A percentile compares a stretch with the other conserved stretches of the same genome.
Conservation (phyloP, 2,888 invertebrate genomes). For the Gastracanthus pulcherrimus region DNA sequence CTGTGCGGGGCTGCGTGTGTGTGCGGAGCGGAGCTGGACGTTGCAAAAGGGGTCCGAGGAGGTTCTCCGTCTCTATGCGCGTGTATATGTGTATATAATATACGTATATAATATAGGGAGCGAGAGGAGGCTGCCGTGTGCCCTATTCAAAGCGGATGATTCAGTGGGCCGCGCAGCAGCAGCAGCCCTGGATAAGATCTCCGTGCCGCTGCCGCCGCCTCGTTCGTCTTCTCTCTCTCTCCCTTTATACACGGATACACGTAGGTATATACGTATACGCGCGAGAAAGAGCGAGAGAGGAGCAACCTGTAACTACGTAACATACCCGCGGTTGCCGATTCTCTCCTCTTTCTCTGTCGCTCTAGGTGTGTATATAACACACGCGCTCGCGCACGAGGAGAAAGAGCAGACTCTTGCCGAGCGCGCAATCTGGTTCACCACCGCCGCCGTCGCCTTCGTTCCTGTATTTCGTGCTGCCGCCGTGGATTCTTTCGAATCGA, state of each 20-base stretch:
- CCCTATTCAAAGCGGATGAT: conserved; percentile 77
- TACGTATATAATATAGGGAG: conserved; percentile 71
- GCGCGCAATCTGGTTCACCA: conserved; percentile 42
- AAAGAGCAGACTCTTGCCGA: background rate
- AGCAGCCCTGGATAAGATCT: conserved; percentile 73
- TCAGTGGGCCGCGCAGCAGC: conserved; percentile 71
- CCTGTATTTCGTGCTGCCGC: background rate
- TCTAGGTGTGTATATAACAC: background rate
- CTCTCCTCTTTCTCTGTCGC: conserved; percentile 51
- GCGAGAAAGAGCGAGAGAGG: conserved; percentile 29
- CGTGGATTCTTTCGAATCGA: conserved; percentile 7
- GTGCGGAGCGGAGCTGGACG: conserved; percentile 54
- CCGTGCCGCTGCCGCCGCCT: conserved; percentile 66
- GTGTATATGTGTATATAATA: background rate
- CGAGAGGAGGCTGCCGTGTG: conserved; percentile 63
- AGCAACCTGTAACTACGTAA: conserved; percentile 73
- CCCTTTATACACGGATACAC: conserved; percentile 26
- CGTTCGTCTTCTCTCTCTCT: conserved; percentile 67
- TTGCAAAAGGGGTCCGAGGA: background rate
- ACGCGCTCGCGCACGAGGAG: background rate
- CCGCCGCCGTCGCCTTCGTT: too few species aligned
- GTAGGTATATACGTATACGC: conserved; percentile 50
- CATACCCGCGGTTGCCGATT: conserved; percentile 63
- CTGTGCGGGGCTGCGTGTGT: too few species aligned
- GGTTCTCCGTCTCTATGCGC: background rate